Evolutionary conservation across 2,113 vertebrate genomes (phyloP).

Genomic region (Tinamus guttatus): DNA sequence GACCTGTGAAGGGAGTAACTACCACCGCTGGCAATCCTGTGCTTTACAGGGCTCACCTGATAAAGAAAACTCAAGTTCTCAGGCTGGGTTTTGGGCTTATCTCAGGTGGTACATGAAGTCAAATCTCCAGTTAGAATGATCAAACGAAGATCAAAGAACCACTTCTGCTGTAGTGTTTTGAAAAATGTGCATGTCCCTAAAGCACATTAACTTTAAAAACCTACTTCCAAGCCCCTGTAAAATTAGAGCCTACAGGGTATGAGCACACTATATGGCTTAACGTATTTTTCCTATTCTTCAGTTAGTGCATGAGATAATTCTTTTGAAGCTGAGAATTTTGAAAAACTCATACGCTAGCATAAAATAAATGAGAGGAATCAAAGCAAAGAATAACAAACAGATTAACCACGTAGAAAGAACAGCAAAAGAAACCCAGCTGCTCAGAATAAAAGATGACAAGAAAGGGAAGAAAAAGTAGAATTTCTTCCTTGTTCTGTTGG

Average conservation of each 20-base stretch:
- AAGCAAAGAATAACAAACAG: constrained; percentile 1
- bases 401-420: not conserved
- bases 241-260: constrained; percentile 36
- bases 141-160: constrained; percentile 56
- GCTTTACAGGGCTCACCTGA: not conserved
- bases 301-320: not conserved
- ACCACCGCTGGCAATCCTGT: not conserved
- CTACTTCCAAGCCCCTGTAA: not conserved
- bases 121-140: not conserved
- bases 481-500: not conserved
- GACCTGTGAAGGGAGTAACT: not conserved
- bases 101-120: not conserved
- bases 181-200: not conserved
- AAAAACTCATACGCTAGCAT: not conserved
- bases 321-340: constrained; percentile 15
- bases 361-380: constrained; percentile 38
- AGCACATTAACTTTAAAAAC: not conserved
- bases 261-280: not conserved
- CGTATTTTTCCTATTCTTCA: not conserved
- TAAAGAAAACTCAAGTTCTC: not conserved
- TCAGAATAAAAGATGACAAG: not conserved
- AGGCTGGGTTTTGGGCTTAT: not conserved
- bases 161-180: not conserved
- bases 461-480: not conserved
- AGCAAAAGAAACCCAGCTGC: not conserved